Evolutionary conservation across 2,797 vertebrate species (phyloP), one percentile per base, ranked within the genome.

Genomic region (Eutrigla gurnardus): DNA sequence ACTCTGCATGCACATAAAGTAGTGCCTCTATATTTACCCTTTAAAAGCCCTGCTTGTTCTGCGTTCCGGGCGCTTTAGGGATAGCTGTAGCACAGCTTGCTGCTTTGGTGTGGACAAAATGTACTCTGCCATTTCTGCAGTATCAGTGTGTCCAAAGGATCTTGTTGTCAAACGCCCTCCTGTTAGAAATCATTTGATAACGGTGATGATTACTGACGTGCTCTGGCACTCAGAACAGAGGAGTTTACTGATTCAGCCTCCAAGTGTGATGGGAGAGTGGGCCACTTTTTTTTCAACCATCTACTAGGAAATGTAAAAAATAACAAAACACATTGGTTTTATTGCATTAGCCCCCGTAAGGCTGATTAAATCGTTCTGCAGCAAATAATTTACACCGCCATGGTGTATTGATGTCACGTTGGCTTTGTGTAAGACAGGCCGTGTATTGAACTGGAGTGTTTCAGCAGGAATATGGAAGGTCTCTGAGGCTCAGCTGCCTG

Each of bases 11-110:
- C 78, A 85, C 75, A 84, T 75, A 81, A 81, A 80, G 66, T 73
- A 4, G 3, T 63, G 74, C 61, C 70, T 87, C 91, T 93, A 90
- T 91, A 92, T 94, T 93, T 93, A 93, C 84, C 76, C 80, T 87
- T 90, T 92, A 92, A 94, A 93, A 92, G 91, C 90, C 49, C 40
- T 37, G 50, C 42, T 80, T 35, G 33, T 65, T 82, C 82, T 75
- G 61, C 60, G 84, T 88, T 75, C 79, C 37, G 69, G 77, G 70
- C 62, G 67, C 75, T 79, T 69, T 76, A 45, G 78, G 72, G 77
- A 35, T 13, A 55, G 76, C 47, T 57, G 37, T 54, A 25, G 37
- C 64, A 32, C 58, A 32, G 40, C 61, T 25, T 46, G 65, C 71
- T 18, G 73, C 73, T 75, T 70, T 35, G 68, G 78, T 77, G 79